Evolutionary conservation across 1,140 invertebrate genomes (phyloP), one percentile per base, ranked within the genome.

Genomic region (Penaeus indicus): DNA sequence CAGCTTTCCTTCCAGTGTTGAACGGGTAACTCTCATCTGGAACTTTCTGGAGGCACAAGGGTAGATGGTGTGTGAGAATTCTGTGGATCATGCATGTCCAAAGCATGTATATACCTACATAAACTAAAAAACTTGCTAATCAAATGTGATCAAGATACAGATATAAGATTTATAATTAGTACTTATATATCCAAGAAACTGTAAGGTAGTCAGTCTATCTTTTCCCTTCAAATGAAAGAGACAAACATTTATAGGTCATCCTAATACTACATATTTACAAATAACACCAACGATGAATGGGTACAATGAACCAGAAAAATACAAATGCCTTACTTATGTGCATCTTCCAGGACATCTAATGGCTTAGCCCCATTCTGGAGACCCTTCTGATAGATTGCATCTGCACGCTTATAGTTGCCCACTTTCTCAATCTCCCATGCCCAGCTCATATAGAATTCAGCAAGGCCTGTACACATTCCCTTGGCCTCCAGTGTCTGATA

Each of bases 391-490:
- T 91, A 93, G 19, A 93, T 91, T 38, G 90, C 80, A 91, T 93
- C 92, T 13, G 93, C 93, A 90, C 92, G 92, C 87, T 92, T 93
- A n/a, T 86, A 91, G 90, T 93, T 93, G 19, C 92, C 92, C 5
- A 89, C 62, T 11, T 91, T 89, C 88, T 94, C 93, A 78, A 93
- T 84, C 62, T 91, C 88, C 83, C 90, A 91, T 3, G 93, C 92
- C 93, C 93, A 94, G 19, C 91, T 92, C 22, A 92, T 92, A 89
- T 93, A 94, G 90, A 93, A 92, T 54, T 85, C 84, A 2, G 93
- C 90, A 62, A 92, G 77, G 32, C 91, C 79, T 79, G 90, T 91
- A 22, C 92, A 93, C 85, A 93, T 92, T 25, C 90, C 91, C 64
- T 93, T 92, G 79, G 91, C 92, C 85, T 92, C 92, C 91, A 94